A percentile compares a stretch with the other conserved stretches of the same genome.
phyloP scores from a whole-genome alignment of 2,888 invertebrate species.

The Gryllus longicercus region DNA sequence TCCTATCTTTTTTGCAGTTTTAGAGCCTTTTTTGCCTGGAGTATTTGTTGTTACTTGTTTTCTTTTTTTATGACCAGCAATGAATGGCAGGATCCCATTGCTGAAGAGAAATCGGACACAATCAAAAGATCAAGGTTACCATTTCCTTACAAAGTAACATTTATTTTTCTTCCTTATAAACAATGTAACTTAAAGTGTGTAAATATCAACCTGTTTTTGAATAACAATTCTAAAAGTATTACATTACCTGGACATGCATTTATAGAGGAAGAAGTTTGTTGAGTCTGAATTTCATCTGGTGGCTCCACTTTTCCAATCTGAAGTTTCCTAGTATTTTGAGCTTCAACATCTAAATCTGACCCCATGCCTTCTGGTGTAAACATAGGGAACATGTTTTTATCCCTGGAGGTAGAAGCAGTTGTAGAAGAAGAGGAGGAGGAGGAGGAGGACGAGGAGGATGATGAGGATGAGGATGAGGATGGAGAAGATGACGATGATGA shows the following conservation, averaged over 20 bases:
- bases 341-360: background rate
- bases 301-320: conserved; percentile 22
- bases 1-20: too few relatives aligned
- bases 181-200: too few relatives aligned
- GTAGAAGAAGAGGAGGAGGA: background rate
- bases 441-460: background rate
- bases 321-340: background rate
- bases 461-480: background rate
- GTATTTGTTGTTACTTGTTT: too few relatives aligned
- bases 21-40: too few relatives aligned
- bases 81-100: too few relatives aligned
- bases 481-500: background rate
- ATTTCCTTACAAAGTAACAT: too few relatives aligned
- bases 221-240: too few relatives aligned
- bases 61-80: too few relatives aligned
- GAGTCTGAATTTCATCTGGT: background rate
- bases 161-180: too few relatives aligned
- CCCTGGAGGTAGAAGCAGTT: background rate
- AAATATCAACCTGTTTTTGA: too few relatives aligned
- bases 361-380: background rate
- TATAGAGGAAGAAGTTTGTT: background rate
- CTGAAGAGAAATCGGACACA: too few relatives aligned
- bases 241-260: conserved; percentile 25
- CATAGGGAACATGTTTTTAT: conserved; percentile 17
- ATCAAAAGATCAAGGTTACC: too few relatives aligned